Evolutionary conservation across 2,888 invertebrate genomes (phyloP).

Genomic region (Meloe dianella): DNA sequence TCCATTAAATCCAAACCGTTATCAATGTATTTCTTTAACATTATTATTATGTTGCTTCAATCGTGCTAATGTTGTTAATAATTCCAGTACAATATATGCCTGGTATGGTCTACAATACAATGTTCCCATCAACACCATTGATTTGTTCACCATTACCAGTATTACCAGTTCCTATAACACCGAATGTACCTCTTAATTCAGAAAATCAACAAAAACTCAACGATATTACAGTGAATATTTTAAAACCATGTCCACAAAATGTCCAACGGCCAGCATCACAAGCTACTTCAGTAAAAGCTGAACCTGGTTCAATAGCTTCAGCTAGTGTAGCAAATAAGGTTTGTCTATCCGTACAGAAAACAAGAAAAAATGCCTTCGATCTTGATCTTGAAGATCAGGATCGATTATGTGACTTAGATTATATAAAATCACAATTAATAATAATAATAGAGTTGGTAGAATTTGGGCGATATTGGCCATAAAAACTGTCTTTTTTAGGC

Average conservation of each 20-base stretch:
- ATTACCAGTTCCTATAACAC: conserved; percentile 49
- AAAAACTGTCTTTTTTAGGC: conserved; percentile 55
- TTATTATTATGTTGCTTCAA: not conserved
- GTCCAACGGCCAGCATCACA: conserved; percentile 61
- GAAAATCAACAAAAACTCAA: conserved; percentile 29
- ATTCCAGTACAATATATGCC: conserved; percentile 68
- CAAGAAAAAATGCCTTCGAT: not conserved
- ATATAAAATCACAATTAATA: too few relatives aligned
- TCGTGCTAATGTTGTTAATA: conserved; percentile 6
- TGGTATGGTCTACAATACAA: conserved; percentile 65
- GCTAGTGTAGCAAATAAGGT: conserved; percentile 58
- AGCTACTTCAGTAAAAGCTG: conserved; percentile 64
- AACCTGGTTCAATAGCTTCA: conserved; percentile 61
- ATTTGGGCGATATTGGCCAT: not conserved
- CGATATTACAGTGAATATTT: conserved; percentile 32
- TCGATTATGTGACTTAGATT: too few relatives aligned
- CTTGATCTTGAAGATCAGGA: too few relatives aligned
- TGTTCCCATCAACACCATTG: conserved; percentile 64
- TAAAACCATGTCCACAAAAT: conserved; percentile 43
- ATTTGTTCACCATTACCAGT: conserved; percentile 67
- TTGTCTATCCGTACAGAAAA: not conserved
- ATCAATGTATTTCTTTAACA: conserved; percentile 42
- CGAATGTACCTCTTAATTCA: conserved; percentile 35
- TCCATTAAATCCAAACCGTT: conserved; percentile 36
- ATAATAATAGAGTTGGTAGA: not conserved